Evolutionary conservation across 1,140 invertebrate species (phyloP), one percentile per base, ranked within the genome.

Genomic region (Pectinophora gossypiella): DNA sequence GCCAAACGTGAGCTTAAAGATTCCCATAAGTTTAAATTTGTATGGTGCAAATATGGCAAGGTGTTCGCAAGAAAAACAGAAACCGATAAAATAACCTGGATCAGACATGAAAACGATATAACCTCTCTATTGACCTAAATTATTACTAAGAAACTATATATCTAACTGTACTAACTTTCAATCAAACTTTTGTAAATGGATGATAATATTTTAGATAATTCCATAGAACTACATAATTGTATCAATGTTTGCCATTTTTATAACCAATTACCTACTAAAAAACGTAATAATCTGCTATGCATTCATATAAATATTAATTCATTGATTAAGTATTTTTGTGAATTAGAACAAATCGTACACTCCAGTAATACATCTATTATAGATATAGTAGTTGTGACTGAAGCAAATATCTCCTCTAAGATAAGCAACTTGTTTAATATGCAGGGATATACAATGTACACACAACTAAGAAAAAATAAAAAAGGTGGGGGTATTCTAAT

Each of bases 401-500:
- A 48, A 36, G 47, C 47, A 6, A 48, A 48, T n/a, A 36, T 48
- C 9, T 36, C 23, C 7, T 2, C n/a, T 19, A 18, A 12, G 16
- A 16, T 48, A 48, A 19, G 47, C 13, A 3, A 48, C 10, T 4
- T 48, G 32, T 48, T 36, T 48, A 32, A 48, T 18, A 7, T 48
- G 6, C 15, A 27, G 12, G 27, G 27, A 10, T 48, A 48, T 16
- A 20, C 4, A 16, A 48, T 48, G 47, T 18, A 48, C 47, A 35
- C 47, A 19, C 6, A 35, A 48, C 23, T 48, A 19, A 35, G 47
- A 35, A 48, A 32, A 36, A 48, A 48, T 32, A 35, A 18, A 36
- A 48, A 48, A 48, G 47, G 47, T 19, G 47, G 47, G 10, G 47
- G 47, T 19, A 48, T 48, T 9, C 35, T 48, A n/a, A 27, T 48